phyloP scores from a whole-genome alignment of 2,797 vertebrate genomes.

The Paratrypauchen microcephalus region DNA sequence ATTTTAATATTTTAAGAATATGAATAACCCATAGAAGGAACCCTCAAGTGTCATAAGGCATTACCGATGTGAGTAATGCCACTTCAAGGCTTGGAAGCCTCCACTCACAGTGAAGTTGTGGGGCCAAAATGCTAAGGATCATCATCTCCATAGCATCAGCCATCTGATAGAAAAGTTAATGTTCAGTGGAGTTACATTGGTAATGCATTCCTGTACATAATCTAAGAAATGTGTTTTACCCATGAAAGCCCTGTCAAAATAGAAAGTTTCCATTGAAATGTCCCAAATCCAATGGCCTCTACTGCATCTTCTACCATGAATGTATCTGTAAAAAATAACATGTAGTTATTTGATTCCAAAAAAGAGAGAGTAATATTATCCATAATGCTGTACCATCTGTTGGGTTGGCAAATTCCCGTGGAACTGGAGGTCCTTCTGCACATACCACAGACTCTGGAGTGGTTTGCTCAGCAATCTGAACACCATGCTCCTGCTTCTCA shows the following conservation, averaged over 20 bases:
- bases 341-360: neutral
- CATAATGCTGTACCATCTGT: conserved; percentile 85
- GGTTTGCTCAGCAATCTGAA: conserved; percentile 79
- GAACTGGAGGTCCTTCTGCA: conserved; percentile 88
- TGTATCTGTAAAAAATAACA: conserved; percentile 80
- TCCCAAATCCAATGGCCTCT: conserved; percentile 97
- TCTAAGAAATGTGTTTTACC: conserved; percentile 79
- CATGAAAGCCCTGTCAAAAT: conserved; percentile 94
- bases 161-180: conserved; percentile 81
- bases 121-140: conserved; percentile 97
- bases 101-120: conserved; percentile 99
- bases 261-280: conserved; percentile 97
- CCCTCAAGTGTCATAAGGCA: conserved; percentile 18
- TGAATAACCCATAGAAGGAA: neutral
- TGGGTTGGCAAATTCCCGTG: conserved; percentile 96
- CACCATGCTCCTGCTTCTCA: conserved; percentile 81
- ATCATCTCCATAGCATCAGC: conserved; percentile 99
- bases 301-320: conserved; percentile 99
- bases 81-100: conserved; percentile 93
- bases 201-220: neutral
- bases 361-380: neutral
- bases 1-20: neutral
- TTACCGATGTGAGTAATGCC: conserved; percentile 97
- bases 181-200: neutral
- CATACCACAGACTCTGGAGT: conserved; percentile 87